Percentiles rank a stretch among this genome's conserved stretches.
These are phyloP conservation scores for Rhynchonycteris naso DNA, from an alignment of 2,797 vertebrate species.

Conservation along the genomic window DNA sequence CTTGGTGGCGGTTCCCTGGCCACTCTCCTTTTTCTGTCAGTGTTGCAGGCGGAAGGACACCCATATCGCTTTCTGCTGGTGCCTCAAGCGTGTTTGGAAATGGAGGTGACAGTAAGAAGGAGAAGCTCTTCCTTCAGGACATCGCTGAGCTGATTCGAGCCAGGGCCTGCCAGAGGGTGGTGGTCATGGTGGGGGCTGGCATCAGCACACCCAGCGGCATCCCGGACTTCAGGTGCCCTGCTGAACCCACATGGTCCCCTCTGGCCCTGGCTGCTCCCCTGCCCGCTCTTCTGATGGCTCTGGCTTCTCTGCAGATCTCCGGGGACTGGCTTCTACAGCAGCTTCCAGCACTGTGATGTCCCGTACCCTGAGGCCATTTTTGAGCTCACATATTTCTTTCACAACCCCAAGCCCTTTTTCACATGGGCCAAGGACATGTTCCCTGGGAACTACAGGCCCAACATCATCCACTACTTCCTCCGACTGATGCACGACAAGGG, in stretches of 20 bases:
- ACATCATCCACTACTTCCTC: conserved; percentile 93
- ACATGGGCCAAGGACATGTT: conserved; percentile 93
- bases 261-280: accelerated
- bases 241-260: not conserved
- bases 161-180: conserved; percentile 86
- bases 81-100: conserved; percentile 69
- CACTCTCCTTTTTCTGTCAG: not conserved
- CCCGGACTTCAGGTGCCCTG: conserved; percentile 94
- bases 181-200: conserved; percentile 96
- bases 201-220: conserved; percentile 98
- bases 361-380: conserved; percentile 98
- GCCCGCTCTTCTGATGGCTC: not conserved
- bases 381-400: conserved; percentile 92
- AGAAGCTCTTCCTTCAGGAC: conserved; percentile 87
- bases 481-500: conserved; percentile 92
- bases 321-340: conserved; percentile 94
- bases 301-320: conserved; percentile 89
- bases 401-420: conserved; percentile 94
- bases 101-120: conserved; percentile 68
- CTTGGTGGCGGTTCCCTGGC: accelerated
- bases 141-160: conserved; percentile 87
- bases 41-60: not conserved
- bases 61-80: conserved; percentile 22
- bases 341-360: conserved; percentile 92
- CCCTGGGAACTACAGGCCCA: conserved; percentile 93